Base-by-base conservation (phyloP, 1,140 invertebrate species). In the Phthorimaea operculella region DNA sequence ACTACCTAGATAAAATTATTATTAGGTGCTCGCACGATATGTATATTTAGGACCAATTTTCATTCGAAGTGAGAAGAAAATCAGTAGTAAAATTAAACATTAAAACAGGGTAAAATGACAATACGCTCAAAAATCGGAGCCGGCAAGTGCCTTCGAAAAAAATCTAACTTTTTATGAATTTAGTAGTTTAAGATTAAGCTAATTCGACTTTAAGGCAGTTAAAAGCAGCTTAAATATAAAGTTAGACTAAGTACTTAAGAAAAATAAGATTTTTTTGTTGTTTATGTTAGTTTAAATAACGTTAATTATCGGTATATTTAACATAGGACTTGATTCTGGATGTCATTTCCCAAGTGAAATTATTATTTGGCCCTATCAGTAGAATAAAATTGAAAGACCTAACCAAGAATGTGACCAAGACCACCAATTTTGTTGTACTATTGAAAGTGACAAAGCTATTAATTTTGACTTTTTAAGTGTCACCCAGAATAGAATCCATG, bases 61-160 rank as follows among this genome's bases (percentile, higher is more conserved):
- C 21, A 28, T 28, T 28, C 21, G 21, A 28, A 28, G 21, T 4
- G 6, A 28, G 6, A 28, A 28, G 6, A 6, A 28, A 28, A 28
- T 28, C 21, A 4, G n/a, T 28, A 28, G 21, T 2, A 4, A 28
- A 28, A 4, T 28, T 39, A 10, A 2, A 39, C 3, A 39, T 5
- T 4, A 8, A 61, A 69, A 79, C 80, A 83, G 80, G 80, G 80
- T 83, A 83, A 63, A 62, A 79, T 76, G 79, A 82, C 76, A 79
- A 76, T 67, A 74, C 62, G 78, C 79, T 81, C 73, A 83, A 76
- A 64, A 47, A 50, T 62, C 57, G 54, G 47, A 58, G 54, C 42
- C 49, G 53, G 57, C 54, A 63, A 62, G 64, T 74, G 67, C 74
- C 70, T 76, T 78, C 57, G 58, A 51, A 10, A 14, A 15, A 34